Conservation (phyloP, 2,797 vertebrate species). For the Peromyscus melanophrys region DNA sequence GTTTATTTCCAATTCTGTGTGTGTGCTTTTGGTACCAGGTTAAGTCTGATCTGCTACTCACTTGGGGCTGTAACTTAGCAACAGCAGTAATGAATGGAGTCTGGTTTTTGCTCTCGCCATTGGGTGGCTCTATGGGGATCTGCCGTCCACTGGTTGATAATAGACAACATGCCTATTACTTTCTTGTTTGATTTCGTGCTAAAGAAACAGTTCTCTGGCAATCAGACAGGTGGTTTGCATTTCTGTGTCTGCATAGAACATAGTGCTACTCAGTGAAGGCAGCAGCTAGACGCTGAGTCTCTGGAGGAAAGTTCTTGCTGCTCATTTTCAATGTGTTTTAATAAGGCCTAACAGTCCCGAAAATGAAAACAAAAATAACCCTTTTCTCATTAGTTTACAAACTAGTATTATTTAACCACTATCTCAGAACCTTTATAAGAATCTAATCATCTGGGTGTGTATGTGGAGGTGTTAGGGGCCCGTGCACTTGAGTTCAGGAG, state of each 20-base stretch:
- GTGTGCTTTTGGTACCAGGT: constrained; percentile 5
- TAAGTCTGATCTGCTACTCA: background rate
- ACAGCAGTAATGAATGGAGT: background rate
- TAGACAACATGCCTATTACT: background rate
- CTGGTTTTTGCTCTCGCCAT: background rate
- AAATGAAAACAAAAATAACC: background rate
- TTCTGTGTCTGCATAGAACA: background rate
- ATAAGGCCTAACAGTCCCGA: background rate
- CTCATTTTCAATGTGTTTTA: background rate
- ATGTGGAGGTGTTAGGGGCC: background rate
- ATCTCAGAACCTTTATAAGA: background rate
- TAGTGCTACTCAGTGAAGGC: background rate
- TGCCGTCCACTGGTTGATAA: background rate
- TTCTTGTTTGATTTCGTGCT: background rate
- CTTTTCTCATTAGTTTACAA: background rate
- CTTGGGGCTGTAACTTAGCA: background rate
- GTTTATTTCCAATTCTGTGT: background rate
- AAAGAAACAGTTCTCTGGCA: background rate
- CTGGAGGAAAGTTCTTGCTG: background rate
- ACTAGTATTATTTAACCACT: background rate
- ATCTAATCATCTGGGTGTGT: background rate
- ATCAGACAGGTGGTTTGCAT: background rate
- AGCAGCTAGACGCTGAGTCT: background rate
- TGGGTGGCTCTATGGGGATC: background rate
- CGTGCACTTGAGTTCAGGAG: background rate